Evolutionary conservation across 2,797 vertebrate species (phyloP), one percentile per base, ranked within the genome.

Genomic region (Novumbra hubbsi): DNA sequence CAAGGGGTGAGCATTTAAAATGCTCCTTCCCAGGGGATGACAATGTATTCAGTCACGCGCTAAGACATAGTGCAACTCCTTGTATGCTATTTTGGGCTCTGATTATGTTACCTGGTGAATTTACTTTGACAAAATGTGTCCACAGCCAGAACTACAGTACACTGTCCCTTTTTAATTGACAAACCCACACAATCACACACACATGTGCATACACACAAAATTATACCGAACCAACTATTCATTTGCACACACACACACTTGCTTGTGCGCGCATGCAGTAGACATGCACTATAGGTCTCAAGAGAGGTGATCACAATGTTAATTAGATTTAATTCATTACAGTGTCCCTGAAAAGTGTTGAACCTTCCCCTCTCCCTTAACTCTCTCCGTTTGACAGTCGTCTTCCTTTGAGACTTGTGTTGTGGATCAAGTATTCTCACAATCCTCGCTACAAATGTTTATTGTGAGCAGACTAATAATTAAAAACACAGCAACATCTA

Each of bases 261-360:
- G n/a, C n/a, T n/a, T n/a, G n/a, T n/a, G n/a, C n/a, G n/a, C n/a
- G n/a, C n/a, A n/a, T n/a, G n/a, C 52, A n/a, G 8, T 55, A 55
- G 17, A 69, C 38, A 72, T 69, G 19, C 67, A 68, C 72, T 14
- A n/a, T 80, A 50, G 45, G 75, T 78, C 83, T 78, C 81, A 17
- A 7, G 71, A 83, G 84, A 84, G 75, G 79, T 21, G 14, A 79
- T 32, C 80, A 71, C 76, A 70, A 82, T 77, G 74, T 86, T 92
- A 91, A 93, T 92, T 91, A 90, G 81, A 80, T 75, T 75, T 72
- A 87, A 82, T 90, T 91, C 91, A 90, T 91, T 86, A 78, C 75
- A 79, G 72, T 48, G 76, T 74, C 71, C 71, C 49, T 85, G 73
- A 78, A 82, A 82, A 85, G 78, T 77, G 63, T 80, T 81, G 83